These are phyloP conservation scores for Xanthostigma xanthostigma DNA, from an alignment of 2,888 invertebrate species.

Conservation along the genomic window DNA sequence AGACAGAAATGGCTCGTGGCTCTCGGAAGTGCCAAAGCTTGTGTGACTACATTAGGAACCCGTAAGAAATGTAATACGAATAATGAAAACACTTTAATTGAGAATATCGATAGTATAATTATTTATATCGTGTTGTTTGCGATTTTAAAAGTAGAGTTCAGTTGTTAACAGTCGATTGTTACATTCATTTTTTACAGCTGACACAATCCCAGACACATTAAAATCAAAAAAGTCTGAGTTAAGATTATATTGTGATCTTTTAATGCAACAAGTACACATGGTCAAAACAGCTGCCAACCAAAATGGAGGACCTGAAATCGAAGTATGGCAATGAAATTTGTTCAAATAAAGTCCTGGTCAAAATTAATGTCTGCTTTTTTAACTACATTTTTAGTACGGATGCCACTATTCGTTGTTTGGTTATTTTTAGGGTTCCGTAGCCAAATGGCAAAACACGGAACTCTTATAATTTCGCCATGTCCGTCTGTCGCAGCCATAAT, in stretches of 20 bases:
- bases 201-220: constrained; percentile 41
- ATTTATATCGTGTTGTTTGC: too few relatives aligned
- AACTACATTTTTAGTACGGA: not conserved
- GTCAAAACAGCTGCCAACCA: constrained; percentile 47
- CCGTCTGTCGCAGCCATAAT: too few relatives aligned
- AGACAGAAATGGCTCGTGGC: constrained; percentile 71
- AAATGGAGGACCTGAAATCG: constrained; percentile 40
- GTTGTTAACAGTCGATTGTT: too few relatives aligned
- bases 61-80: constrained; percentile 3
- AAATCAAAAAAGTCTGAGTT: constrained; percentile 63
- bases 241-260: constrained; percentile 61
- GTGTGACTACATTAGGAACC: constrained; percentile 27
- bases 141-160: too few relatives aligned
- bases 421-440: too few relatives aligned
- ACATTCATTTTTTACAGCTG: constrained; percentile 23
- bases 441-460: too few relatives aligned
- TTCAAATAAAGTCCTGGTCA: not conserved
- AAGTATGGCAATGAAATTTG: constrained; percentile 26
- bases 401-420: too few relatives aligned
- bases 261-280: constrained; percentile 73
- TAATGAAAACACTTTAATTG: not conserved
- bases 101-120: too few relatives aligned
- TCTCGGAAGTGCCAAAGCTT: constrained; percentile 64
- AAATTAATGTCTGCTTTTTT: not conserved
- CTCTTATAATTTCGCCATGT: too few relatives aligned